Percentiles rank a stretch among this genome's conserved stretches.
Evolutionary conservation across 2,113 vertebrate species (phyloP).

Genomic region (Clarias macrocephalus): DNA sequence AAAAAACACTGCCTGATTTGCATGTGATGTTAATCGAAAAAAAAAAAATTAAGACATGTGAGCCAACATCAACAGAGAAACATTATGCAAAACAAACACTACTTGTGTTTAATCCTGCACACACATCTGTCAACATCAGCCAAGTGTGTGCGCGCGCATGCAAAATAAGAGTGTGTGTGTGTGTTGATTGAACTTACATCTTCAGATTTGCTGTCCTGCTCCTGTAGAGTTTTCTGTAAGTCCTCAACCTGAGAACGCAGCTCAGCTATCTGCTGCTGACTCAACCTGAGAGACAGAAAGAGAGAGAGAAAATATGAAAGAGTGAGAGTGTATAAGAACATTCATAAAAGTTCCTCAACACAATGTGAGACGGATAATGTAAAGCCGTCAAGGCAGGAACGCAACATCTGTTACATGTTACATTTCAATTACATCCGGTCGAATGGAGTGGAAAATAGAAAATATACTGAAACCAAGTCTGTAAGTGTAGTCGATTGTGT

Average conservation of each 20-base stretch:
- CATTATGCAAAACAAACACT: too few relatives aligned
- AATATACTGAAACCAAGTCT: background rate
- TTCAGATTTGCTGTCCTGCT: conserved; percentile 81
- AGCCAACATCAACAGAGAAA: too few relatives aligned
- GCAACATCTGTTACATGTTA: background rate
- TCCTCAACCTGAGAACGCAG: conserved; percentile 82
- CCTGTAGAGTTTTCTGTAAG: conserved; percentile 81
- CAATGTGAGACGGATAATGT: background rate
- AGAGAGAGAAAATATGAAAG: background rate
- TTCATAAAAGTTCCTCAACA: background rate
- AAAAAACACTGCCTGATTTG: too few relatives aligned
- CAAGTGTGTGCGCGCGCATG: background rate
- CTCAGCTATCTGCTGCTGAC: conserved; percentile 82
- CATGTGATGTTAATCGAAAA: too few relatives aligned
- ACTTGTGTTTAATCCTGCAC: background rate
- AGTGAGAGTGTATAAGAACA: background rate
- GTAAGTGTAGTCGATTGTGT: background rate
- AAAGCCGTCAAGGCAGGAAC: background rate
- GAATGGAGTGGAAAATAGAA: background rate
- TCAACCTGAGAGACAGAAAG: conserved; percentile 69
- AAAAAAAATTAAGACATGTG: too few relatives aligned
- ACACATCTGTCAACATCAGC: background rate
- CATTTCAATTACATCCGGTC: background rate
- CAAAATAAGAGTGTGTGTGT: too few relatives aligned
- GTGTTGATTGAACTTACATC: conserved; percentile 77